Base-by-base conservation (phyloP, 2,113 vertebrate species). In the Megatriorchis doriae region DNA sequence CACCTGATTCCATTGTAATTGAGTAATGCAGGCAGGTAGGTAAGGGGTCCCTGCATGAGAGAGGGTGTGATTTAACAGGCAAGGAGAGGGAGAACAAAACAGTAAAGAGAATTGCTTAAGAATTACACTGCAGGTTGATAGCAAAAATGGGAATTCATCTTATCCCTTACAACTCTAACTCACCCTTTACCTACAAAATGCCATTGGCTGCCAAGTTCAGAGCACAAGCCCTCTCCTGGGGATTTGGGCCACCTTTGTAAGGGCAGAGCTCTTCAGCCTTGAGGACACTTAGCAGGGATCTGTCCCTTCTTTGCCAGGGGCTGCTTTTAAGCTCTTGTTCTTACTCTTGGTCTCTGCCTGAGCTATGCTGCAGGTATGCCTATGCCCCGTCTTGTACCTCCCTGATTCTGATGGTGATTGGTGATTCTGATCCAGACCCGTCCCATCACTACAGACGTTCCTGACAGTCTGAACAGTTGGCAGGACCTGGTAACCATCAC, bases 371-470 rank as follows among this genome's bases (percentile, higher is more conserved):
- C 17, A 34, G 47, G 3, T 50, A 3, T 22, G 19, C 14, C 16
- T 26, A 9, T n/a, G 61, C 15, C 29, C 6, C 12, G 9, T 7
- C 53, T 68, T 27, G 14, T 25, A 43, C 11, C 11, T 52, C 10
- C 31, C 38, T n/a, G n/a, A 12, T 21, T 81, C 75, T 36, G 43
- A 11, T 43, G 32, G 7, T 61, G 43, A 7, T 31, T 43, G 32
- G 7, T 61, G 43, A 7, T 31, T 55, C n/a, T 59, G 59, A 31
- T 23, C 12, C 23, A 56, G 52, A 19, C 29, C 32, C 71, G 16
- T 16, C 31, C 25, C 3, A 17, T 25, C 18, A 4, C 56, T 72
- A 7, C 36, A 47, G 21, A 7, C 0, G 1, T 61, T 14, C 8
- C 55, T 25, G 53, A 12, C 11, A 12, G 43, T 12, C 29, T 55